phyloP scores from a whole-genome alignment of 2,113 vertebrate species.

The Oryzias woworae region DNA sequence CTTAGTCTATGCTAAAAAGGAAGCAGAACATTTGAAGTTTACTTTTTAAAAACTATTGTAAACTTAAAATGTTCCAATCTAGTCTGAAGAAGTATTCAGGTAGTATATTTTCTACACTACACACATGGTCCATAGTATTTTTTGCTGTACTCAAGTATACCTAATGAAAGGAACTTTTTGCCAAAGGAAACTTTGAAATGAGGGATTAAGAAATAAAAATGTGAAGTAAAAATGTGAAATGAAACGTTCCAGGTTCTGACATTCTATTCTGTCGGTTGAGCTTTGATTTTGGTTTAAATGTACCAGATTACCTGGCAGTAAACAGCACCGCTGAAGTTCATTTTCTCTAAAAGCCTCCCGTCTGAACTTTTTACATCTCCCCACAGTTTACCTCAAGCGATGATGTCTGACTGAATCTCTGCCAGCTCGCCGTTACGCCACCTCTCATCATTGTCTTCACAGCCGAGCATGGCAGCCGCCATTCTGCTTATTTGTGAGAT shows the following conservation, averaged over 20 bases:
- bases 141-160: no score
- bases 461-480: conserved; percentile 37
- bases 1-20: no score
- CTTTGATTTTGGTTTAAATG: conserved; percentile 48
- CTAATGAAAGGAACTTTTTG: no score
- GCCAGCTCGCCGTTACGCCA: conserved; percentile 24
- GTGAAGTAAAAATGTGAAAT: background rate
- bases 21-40: no score
- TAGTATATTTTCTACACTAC: no score
- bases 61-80: no score
- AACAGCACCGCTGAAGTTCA: conserved; percentile 41
- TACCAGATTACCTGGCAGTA: conserved; percentile 33
- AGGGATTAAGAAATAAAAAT: no score
- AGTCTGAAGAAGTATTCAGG: no score
- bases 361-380: conserved; percentile 31
- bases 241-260: conserved; percentile 41
- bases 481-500: conserved; percentile 47
- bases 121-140: no score
- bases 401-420: conserved; percentile 28
- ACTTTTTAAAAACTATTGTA: no score
- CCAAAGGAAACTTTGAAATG: no score
- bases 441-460: conserved; percentile 16
- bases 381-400: conserved; percentile 10
- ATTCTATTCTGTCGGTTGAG: conserved; percentile 65
- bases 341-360: conserved; percentile 17